phyloP scores from a whole-genome alignment of 2,888 invertebrate species.

The Spodoptera exigua region DNA sequence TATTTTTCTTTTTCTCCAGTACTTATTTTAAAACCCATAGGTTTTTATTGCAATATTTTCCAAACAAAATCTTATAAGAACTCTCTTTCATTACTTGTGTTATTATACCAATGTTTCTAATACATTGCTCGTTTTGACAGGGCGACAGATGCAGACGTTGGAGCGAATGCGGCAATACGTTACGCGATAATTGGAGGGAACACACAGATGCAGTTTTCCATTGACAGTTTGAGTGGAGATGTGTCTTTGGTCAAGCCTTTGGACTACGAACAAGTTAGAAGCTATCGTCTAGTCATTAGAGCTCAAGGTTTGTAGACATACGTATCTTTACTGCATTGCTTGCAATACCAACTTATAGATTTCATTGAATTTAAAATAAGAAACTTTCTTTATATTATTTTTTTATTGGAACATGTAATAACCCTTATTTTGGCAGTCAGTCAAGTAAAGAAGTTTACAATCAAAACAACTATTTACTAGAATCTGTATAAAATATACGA shows the following conservation, averaged over 20 bases:
- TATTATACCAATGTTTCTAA: conserved; percentile 7
- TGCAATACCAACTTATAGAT: too few relatives aligned
- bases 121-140: conserved; percentile 73
- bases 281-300: conserved; percentile 96
- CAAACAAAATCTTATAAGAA: too few relatives aligned
- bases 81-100: not conserved
- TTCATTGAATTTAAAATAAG: too few relatives aligned
- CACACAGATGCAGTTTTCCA: conserved; percentile 97
- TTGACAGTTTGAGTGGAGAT: conserved; percentile 97
- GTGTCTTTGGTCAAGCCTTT: conserved; percentile 95
- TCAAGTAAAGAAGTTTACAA: too few relatives aligned
- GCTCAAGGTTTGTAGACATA: conserved; percentile 91
- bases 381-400: too few relatives aligned
- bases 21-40: too few relatives aligned
- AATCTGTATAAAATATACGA: too few relatives aligned
- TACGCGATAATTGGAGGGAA: conserved; percentile 99
- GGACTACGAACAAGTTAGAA: conserved; percentile 96
- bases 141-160: conserved; percentile 97
- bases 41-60: too few relatives aligned
- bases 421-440: too few relatives aligned
- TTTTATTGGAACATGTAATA: too few relatives aligned
- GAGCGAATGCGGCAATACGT: conserved; percentile 97
- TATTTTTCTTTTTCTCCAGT: too few relatives aligned
- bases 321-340: not conserved
- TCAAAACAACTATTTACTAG: too few relatives aligned